Base-by-base conservation (phyloP, 2,113 vertebrate genomes). In the Petromus typicus region DNA sequence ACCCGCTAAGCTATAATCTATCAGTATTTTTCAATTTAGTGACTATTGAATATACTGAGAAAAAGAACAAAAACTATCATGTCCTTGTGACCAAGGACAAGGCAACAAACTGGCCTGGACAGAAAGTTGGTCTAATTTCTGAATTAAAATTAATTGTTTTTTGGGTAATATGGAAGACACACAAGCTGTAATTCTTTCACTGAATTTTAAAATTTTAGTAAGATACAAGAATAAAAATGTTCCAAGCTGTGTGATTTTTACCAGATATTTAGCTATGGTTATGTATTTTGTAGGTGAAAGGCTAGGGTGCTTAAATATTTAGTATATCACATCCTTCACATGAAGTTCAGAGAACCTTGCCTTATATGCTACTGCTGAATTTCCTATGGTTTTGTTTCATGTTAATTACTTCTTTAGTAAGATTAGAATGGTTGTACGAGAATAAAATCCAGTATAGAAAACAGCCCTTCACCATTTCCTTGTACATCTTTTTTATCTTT, bases 21-120 rank as follows among this genome's bases (percentile, higher is more conserved):
- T 94, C 94, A 94, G 67, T 30, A 34, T 87, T 93, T 96, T 96
- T n/a, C n/a, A n/a, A n/a, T n/a, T n/a, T 96, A 82, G 82, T 80
- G 54, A 95, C 59, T n/a, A n/a, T n/a, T n/a, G n/a, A n/a, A n/a
- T n/a, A n/a, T n/a, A n/a, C n/a, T n/a, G n/a, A n/a, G n/a, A n/a
- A n/a, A n/a, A n/a, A n/a, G n/a, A n/a, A n/a, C n/a, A n/a, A n/a
- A n/a, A n/a, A n/a, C n/a, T n/a, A n/a, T n/a, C n/a, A n/a, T n/a
- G n/a, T n/a, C n/a, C n/a, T n/a, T n/a, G n/a, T n/a, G n/a, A n/a
- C n/a, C n/a, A n/a, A n/a, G n/a, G n/a, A n/a, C n/a, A n/a, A n/a
- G n/a, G n/a, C n/a, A 95, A 95, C 87, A 93, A 90, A 85, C 90
- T 2, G 2, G 96, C 27, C 51, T 32, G 83, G 40, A 87, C 20